A percentile compares a stretch with the other conserved stretches of the same genome.
Conservation (phyloP, 2,113 vertebrate species). For the Pica pica region DNA sequence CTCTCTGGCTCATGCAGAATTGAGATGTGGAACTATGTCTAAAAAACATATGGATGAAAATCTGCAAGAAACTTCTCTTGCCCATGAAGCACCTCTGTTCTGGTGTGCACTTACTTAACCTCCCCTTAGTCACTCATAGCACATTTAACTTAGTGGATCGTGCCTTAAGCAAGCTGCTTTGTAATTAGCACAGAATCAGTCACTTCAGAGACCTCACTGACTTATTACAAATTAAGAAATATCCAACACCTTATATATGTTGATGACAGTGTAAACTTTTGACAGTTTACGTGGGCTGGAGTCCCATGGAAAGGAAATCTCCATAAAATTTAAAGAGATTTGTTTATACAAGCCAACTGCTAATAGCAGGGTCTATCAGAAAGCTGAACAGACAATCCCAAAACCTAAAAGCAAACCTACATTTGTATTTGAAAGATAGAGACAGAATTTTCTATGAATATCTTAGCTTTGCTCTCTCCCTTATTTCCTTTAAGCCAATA, state of each 20-base stretch:
- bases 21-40: background rate
- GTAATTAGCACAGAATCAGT: background rate
- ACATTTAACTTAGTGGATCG: background rate
- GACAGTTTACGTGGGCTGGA: background rate
- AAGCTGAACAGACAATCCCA: background rate
- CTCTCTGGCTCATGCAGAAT: background rate
- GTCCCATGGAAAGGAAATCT: background rate
- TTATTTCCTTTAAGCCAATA: background rate
- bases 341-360: background rate
- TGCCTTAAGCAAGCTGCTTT: background rate
- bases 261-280: background rate
- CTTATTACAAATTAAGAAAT: background rate
- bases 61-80: background rate
- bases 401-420: background rate
- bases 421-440: background rate
- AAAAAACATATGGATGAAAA: background rate
- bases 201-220: background rate
- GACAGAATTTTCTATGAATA: background rate
- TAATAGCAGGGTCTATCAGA: background rate
- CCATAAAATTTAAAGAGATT: background rate
- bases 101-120: background rate
- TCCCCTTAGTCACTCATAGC: background rate
- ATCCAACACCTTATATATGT: background rate
- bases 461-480: background rate
- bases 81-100: background rate